phyloP scores from a whole-genome alignment of 37 sponge, comb jelly and placozoan species.

The Corticium candelabrum region DNA sequence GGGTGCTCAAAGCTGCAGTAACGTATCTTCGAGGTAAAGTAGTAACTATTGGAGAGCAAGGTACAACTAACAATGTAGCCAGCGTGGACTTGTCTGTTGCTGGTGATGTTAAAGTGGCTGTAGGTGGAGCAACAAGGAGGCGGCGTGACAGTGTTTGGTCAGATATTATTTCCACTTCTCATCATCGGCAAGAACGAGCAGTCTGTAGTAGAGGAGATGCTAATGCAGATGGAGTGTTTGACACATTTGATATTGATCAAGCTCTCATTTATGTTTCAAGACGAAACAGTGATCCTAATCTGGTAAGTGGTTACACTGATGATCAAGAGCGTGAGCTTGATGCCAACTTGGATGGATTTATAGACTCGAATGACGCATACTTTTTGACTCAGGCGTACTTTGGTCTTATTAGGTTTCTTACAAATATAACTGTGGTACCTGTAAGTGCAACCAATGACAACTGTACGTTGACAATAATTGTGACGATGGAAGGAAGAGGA shows the following conservation, averaged over 20 bases:
- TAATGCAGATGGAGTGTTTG: background rate
- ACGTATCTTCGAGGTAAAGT: background rate
- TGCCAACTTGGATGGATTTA: background rate
- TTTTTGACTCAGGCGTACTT: conserved; percentile 11
- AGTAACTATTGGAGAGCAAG: background rate
- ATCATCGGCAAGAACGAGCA: background rate
- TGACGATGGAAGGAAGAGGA: conserved; percentile 9
- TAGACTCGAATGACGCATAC: background rate
- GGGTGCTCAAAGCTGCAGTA: background rate
- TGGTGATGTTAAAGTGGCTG: background rate
- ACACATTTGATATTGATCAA: background rate
- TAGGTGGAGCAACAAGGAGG: background rate
- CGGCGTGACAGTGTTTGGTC: background rate
- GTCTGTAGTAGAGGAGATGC: background rate
- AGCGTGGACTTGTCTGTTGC: background rate
- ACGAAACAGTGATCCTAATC: background rate
- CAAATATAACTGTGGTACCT: background rate
- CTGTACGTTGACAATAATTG: conserved; percentile 26
- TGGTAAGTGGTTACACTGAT: background rate
- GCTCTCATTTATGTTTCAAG: background rate
- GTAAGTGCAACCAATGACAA: conserved; percentile 10
- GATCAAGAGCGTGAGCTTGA: background rate
- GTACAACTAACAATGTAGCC: background rate
- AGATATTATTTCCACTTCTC: background rate
- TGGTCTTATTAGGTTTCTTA: conserved; percentile 25